Base-by-base conservation (phyloP, 2,888 invertebrate species). In the Branchinecta sandiegonensis region DNA sequence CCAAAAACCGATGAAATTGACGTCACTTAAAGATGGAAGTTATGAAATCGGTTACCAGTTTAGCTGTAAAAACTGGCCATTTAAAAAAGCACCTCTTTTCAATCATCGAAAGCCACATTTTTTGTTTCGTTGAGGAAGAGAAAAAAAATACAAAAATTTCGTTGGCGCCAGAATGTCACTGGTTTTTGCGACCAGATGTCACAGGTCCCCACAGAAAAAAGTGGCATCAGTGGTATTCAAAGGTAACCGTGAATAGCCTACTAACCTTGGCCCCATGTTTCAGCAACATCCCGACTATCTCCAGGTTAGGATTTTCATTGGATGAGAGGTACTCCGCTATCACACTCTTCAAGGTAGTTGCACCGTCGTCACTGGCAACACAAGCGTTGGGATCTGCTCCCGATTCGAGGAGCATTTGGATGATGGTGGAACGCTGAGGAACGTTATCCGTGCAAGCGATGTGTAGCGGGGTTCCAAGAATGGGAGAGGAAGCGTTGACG, bases 371-470 rank as follows among this genome's bases (percentile, higher is more conserved):
- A 73, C 84, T 86, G 74, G 84, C 86, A 1, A 89, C 87, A 73
- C 87, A 85, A 73, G 86, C 78, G 76, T 89, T 89, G 0, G 88
- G 88, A 75, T 89, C 86, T 0, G 88, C 88, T 2, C 88, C 88
- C 65, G 83, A 82, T 73, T 84, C 83, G 71, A 89, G 77, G 69
- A 89, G 80, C 82, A 88, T 84, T 80, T 80, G 79, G 47, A 82
- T 78, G 76, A 83, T 81, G 78, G 74, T 74, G 50, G 74, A 68
- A 66, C 70, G 80, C 74, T 89, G 87, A 1, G 83, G 80, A 68
- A 89, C 87, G 74, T 85, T 86, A 75, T 89, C 89, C 0, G 89
- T 87, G 76, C 88, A 88, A 3, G 88, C 90, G 12, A 90, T 89
- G 76, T 90, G 90, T 7, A 90, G 81, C 0, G 90, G 87, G 0